Percentiles rank a stretch among this genome's conserved stretches.
These are phyloP conservation scores for Netelia virgata DNA, from an alignment of 2,888 invertebrate species.

Conservation along the genomic window DNA sequence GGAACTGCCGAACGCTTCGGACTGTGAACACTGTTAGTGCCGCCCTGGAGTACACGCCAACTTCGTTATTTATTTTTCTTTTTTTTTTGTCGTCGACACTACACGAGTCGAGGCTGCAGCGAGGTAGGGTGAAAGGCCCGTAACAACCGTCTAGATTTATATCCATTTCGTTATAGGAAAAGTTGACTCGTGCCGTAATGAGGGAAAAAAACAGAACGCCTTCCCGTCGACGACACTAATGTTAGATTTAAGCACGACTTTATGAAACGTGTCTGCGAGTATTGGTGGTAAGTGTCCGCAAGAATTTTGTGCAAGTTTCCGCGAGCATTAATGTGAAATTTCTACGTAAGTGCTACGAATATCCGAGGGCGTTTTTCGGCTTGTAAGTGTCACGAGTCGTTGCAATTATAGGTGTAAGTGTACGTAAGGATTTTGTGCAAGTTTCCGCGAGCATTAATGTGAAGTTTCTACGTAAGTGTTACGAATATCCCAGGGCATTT, in stretches of 20 bases:
- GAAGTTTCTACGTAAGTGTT: not conserved
- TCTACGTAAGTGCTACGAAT: not conserved
- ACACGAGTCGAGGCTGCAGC: not conserved
- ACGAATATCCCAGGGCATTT: not conserved
- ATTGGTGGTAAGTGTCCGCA: not conserved
- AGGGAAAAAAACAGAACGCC: not conserved
- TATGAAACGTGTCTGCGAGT: not conserved
- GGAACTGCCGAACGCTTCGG: conserved; percentile 40
- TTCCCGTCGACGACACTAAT: not conserved
- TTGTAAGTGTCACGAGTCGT: not conserved
- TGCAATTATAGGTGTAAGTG: no score
- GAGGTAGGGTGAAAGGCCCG: conserved; percentile 1
- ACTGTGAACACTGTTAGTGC: conserved; percentile 40
- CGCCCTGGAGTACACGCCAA: conserved; percentile 3
- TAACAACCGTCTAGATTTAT: conserved; percentile 1
- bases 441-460: not conserved
- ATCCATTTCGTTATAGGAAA: conserved; percentile 35
- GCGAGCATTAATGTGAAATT: not conserved
- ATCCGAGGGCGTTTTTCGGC: not conserved
- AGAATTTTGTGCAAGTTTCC: not conserved
- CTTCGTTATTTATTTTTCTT: conserved; percentile 19
- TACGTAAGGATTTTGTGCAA: not conserved
- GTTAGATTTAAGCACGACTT: not conserved
- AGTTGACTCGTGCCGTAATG: not conserved
- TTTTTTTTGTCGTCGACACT: not conserved